These are phyloP conservation scores for Psylliodes chrysocephalus DNA, from an alignment of 2,888 invertebrate species.

Conservation along the genomic window DNA sequence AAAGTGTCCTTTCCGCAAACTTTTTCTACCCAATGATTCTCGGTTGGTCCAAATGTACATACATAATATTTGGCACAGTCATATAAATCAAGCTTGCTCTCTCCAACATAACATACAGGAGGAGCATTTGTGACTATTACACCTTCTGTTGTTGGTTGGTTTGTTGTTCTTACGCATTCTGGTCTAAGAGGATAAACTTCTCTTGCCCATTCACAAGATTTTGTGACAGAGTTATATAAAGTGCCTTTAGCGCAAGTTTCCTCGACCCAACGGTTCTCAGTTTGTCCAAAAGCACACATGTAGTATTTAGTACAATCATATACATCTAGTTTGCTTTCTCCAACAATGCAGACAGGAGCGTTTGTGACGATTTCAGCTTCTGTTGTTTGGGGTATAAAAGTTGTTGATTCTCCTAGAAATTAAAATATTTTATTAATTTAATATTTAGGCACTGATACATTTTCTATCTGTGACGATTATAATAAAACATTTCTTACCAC, in stretches of 20 bases:
- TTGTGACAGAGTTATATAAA: constrained; percentile 73
- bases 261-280: constrained; percentile 64
- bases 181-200: constrained; percentile 63
- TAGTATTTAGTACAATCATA: constrained; percentile 76
- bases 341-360: constrained; percentile 1
- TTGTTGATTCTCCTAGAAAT: constrained; percentile 19
- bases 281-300: constrained; percentile 69
- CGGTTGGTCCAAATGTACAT: constrained; percentile 66
- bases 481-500: constrained; percentile 62
- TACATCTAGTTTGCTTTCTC: constrained; percentile 68
- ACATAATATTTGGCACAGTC: constrained; percentile 79
- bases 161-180: neutral
- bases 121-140: neutral
- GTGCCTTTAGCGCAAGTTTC: constrained; percentile 75
- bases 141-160: neutral
- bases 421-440: neutral
- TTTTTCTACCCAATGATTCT: constrained; percentile 68
- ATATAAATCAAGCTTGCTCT: constrained; percentile 69
- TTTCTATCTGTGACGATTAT: no score
- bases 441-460: no score
- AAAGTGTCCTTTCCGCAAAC: constrained; percentile 73
- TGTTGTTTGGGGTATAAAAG: neutral
- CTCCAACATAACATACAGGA: constrained; percentile 4
- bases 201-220: constrained; percentile 66
- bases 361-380: neutral